These are phyloP conservation scores for Leptarthrus brevirostris DNA, from an alignment of 2,888 invertebrate genomes.

Conservation along the genomic window DNA sequence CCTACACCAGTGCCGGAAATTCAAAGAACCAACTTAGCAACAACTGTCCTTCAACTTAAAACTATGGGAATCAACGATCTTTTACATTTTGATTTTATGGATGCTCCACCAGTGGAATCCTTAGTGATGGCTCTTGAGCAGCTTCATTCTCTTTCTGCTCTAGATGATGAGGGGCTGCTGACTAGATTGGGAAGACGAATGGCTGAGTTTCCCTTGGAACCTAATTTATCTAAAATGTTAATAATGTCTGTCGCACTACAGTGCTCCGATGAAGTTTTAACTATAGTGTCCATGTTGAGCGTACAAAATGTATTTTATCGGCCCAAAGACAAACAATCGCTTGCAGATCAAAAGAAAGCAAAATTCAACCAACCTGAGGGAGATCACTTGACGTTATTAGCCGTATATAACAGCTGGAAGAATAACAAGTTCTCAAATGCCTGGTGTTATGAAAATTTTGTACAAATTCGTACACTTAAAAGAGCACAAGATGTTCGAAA, in stretches of 20 bases:
- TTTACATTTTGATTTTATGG: slow-evolving; percentile 99
- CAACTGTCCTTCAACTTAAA: slow-evolving; percentile 92
- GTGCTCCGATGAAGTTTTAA: slow-evolving; percentile 98
- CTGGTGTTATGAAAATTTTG: slow-evolving; percentile 99
- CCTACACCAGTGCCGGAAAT: slow-evolving; percentile 99
- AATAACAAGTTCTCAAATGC: slow-evolving; percentile 99
- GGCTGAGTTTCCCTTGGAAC: slow-evolving; percentile 99
- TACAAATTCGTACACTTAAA: slow-evolving; percentile 96
- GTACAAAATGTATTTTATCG: slow-evolving; percentile 98
- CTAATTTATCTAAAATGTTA: slow-evolving; percentile 97
- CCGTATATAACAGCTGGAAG: slow-evolving; percentile 99
- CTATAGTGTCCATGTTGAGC: slow-evolving; percentile 98
- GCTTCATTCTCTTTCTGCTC: slow-evolving; percentile 93
- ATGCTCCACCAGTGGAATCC: slow-evolving; percentile 97
- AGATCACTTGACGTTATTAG: slow-evolving; percentile 96
- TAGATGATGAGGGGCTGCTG: slow-evolving; percentile 93
- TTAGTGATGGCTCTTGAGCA: slow-evolving; percentile 98
- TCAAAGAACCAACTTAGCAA: slow-evolving; percentile 96
- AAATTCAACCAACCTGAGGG: slow-evolving; percentile 99
- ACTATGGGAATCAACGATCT: slow-evolving; percentile 99
- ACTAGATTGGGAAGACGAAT: slow-evolving; percentile 87
- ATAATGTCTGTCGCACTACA: slow-evolving; percentile 99
- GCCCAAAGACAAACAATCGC: slow-evolving; percentile 93
- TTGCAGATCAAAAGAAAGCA: slow-evolving; percentile 98
- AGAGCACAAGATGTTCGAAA: slow-evolving; percentile 98